A percentile compares a stretch with the other conserved stretches of the same genome.
Conservation (phyloP, 2,888 invertebrate genomes). For the Plagiodera versicolora region DNA sequence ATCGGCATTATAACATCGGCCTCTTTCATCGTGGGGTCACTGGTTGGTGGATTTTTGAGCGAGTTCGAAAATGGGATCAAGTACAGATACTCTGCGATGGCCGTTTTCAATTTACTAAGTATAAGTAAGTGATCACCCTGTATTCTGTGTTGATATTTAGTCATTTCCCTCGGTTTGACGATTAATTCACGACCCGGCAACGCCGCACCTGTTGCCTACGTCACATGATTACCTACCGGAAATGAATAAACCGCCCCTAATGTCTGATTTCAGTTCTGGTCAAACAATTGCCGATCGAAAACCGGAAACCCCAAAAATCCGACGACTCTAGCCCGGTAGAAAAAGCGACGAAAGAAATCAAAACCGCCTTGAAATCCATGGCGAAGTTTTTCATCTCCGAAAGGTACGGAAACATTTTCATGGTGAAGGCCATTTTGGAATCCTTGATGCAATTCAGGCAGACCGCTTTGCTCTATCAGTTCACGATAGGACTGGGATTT, state of each 20-base stretch:
- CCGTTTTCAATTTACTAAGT: slow-evolving; percentile 8
- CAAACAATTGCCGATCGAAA: not conserved
- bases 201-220: too few species aligned
- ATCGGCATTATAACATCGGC: slow-evolving; percentile 19
- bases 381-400: slow-evolving; percentile 4
- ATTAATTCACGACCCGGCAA: too few species aligned
- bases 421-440: slow-evolving; percentile 3
- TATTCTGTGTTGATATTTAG: too few species aligned
- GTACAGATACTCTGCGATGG: slow-evolving; percentile 22
- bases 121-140: slow-evolving; percentile 10
- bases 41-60: slow-evolving; percentile 31
- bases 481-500: not conserved
- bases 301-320: not conserved
- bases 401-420: slow-evolving; percentile 11
- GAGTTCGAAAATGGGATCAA: slow-evolving; percentile 28
- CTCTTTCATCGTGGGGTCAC: slow-evolving; percentile 26
- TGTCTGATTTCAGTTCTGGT: not conserved
- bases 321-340: not conserved
- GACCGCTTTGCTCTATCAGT: not conserved
- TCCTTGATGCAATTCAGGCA: not conserved
- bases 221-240: too few species aligned
- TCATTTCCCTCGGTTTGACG: too few species aligned
- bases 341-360: not conserved
- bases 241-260: too few species aligned
- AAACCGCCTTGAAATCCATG: not conserved